phyloP scores from a whole-genome alignment of 2,888 invertebrate genomes.

The Cremastinae sp. region DNA sequence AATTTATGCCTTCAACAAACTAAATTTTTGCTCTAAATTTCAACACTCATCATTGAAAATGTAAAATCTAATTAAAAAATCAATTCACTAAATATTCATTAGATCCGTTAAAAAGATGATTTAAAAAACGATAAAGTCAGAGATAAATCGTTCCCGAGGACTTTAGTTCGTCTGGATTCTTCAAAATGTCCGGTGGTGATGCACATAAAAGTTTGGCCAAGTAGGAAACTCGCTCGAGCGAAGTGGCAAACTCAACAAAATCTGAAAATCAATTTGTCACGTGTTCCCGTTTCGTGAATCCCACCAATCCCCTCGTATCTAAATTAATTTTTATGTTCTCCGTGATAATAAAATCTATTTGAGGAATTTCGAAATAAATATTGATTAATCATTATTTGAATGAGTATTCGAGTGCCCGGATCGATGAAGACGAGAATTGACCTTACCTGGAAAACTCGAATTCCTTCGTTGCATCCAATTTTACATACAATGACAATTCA shows the following conservation, averaged over 20 bases:
- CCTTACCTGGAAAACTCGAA: constrained; percentile 54
- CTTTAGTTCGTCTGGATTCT: constrained; percentile 10
- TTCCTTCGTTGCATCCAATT: constrained; percentile 10
- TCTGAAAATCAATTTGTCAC: constrained; percentile 30
- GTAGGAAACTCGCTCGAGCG: constrained; percentile 27
- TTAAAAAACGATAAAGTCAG: background rate
- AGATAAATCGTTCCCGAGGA: constrained; percentile 20
- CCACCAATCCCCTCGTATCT: background rate
- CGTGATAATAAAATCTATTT: background rate
- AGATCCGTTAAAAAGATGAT: background rate
- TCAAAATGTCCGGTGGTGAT: constrained; percentile 32
- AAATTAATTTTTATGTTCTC: constrained; percentile 5
- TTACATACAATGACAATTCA: background rate
- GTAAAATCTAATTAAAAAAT: no score
- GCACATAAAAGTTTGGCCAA: constrained; percentile 30
- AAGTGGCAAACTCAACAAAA: constrained; percentile 37
- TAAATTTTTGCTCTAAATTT: no score
- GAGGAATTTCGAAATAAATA: background rate
- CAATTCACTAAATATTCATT: no score
- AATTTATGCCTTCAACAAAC: no score
- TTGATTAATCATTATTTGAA: background rate
- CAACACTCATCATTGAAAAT: no score
- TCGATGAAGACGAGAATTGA: constrained; percentile 22
- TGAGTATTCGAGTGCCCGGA: constrained; percentile 5
- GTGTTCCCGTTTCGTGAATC: constrained; percentile 8